phyloP scores from a whole-genome alignment of 2,113 vertebrate genomes.

The Cyanoderma ruficeps region DNA sequence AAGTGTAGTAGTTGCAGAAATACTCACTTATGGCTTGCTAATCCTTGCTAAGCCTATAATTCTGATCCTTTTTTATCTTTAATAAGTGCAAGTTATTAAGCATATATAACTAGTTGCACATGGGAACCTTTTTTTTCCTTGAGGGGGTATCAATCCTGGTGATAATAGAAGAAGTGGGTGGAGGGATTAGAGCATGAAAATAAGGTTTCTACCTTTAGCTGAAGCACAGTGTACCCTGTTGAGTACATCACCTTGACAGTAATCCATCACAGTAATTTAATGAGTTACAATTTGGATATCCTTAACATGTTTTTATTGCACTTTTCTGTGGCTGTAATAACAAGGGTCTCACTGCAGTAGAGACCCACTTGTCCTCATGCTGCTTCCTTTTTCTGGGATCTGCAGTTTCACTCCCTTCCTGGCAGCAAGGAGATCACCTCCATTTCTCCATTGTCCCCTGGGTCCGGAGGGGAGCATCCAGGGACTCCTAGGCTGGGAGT shows the following conservation, averaged over 20 bases:
- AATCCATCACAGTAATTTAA: slow-evolving; percentile 39
- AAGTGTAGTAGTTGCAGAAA: slow-evolving; percentile 66
- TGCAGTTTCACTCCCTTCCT: neutral
- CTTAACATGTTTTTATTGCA: neutral
- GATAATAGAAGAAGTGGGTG: slow-evolving; percentile 49
- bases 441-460: neutral
- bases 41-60: slow-evolving; percentile 63
- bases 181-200: slow-evolving; percentile 47
- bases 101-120: slow-evolving; percentile 56
- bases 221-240: slow-evolving; percentile 36
- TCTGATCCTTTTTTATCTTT: slow-evolving; percentile 65
- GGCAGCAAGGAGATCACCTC: neutral
- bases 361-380: neutral
- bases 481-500: neutral
- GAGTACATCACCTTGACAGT: slow-evolving; percentile 22
- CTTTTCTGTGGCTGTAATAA: neutral
- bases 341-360: neutral
- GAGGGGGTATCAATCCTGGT: slow-evolving; percentile 27
- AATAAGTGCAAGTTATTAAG: slow-evolving; percentile 56
- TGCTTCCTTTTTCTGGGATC: neutral
- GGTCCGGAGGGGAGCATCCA: neutral
- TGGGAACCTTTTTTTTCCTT: slow-evolving; percentile 23
- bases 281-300: slow-evolving; percentile 15
- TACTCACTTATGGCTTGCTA: slow-evolving; percentile 15
- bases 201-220: slow-evolving; percentile 47